Percentiles rank a stretch among this genome's conserved stretches.
These are phyloP conservation scores for Corythoichthys intestinalis DNA, from an alignment of 2,113 vertebrate species.

Conservation along the genomic window DNA sequence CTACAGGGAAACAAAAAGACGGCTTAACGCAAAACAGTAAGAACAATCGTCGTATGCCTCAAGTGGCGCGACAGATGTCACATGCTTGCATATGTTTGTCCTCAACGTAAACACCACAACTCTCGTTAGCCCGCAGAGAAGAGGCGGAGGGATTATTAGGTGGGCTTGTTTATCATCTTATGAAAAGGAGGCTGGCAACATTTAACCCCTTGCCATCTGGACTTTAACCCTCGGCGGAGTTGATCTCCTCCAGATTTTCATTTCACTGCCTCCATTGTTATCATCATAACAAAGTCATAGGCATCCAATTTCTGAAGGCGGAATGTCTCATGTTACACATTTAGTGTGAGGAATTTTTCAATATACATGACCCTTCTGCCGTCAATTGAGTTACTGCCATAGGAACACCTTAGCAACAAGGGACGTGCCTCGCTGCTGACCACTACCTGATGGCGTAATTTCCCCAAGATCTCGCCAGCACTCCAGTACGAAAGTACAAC, in stretches of 20 bases:
- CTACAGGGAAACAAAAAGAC: no score
- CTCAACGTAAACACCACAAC: conserved; percentile 43
- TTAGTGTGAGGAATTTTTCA: no score
- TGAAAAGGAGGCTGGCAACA: conserved; percentile 28
- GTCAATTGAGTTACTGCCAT: no score
- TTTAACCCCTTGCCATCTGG: conserved; percentile 58
- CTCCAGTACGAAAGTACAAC: no score
- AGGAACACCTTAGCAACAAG: no score
- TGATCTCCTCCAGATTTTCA: conserved; percentile 30
- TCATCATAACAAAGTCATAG: conserved; percentile 35
- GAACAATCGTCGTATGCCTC: background rate
- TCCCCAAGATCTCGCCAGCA: no score
- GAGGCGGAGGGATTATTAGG: background rate
- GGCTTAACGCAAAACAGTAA: conserved; percentile 7
- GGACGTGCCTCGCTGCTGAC: no score
- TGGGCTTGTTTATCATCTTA: conserved; percentile 51
- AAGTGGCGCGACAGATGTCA: conserved; percentile 53
- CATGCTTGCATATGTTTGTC: conserved; percentile 57
- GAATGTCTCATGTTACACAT: no score
- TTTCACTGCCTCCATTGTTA: conserved; percentile 55
- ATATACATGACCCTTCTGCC: no score
- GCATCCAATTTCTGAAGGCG: conserved; percentile 2
- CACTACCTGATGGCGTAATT: no score
- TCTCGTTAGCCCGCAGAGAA: conserved; percentile 31
- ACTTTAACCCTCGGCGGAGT: conserved; percentile 47